phyloP scores from a whole-genome alignment of 2,113 vertebrate species.

The Columba livia region DNA sequence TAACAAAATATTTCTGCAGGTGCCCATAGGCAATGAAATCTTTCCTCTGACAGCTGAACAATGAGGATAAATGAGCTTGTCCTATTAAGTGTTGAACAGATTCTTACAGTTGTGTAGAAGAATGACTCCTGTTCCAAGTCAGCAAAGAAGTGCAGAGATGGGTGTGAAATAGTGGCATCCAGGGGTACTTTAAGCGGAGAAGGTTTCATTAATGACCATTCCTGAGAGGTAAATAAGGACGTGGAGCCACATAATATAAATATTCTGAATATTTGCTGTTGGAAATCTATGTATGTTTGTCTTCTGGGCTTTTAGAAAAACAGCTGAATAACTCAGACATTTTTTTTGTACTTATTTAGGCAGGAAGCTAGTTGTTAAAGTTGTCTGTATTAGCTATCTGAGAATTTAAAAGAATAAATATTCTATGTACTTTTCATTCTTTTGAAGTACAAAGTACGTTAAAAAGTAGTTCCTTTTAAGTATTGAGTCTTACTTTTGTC shows the following conservation, averaged over 20 bases:
- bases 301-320: conserved; percentile 3
- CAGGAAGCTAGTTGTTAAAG: conserved; percentile 41
- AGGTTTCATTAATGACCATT: not conserved
- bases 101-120: not conserved
- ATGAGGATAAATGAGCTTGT: not conserved
- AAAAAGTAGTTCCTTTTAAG: not conserved
- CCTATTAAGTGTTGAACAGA: not conserved
- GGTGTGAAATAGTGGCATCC: not conserved
- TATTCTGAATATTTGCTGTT: not conserved
- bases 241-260: not conserved
- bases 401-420: conserved; percentile 46
- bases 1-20: not conserved
- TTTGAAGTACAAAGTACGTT: not conserved
- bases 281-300: not conserved
- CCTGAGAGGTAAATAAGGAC: not conserved
- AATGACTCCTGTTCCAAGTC: not conserved
- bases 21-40: not conserved
- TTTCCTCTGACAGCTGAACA: not conserved
- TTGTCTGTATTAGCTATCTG: not conserved
- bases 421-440: not conserved
- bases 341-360: conserved; percentile 54
- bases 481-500: conserved; percentile 16
- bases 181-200: not conserved
- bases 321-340: not conserved
- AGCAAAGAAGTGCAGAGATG: not conserved